Conservation (phyloP, 2,113 vertebrate species). For the Anguilla japonica region DNA sequence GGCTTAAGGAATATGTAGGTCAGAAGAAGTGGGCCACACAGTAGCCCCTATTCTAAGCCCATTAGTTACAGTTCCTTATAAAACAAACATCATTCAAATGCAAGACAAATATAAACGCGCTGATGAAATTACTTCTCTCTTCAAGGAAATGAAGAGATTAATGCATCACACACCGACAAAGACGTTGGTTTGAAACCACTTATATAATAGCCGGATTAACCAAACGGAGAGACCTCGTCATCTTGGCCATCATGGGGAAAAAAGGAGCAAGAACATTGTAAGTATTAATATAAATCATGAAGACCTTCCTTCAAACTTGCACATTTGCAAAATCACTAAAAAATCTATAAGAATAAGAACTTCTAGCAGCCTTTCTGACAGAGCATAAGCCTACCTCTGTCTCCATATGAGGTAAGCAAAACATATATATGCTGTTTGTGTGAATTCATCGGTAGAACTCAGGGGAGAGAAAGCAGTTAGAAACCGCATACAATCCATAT, state of each 20-base stretch:
- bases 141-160: background rate
- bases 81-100: background rate
- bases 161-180: background rate
- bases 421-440: no score
- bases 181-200: background rate
- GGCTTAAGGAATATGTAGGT: constrained; percentile 23
- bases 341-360: no score
- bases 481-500: no score
- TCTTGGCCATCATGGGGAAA: background rate
- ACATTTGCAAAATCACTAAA: no score
- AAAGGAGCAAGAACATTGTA: no score
- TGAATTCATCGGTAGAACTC: no score
- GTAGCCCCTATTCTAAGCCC: constrained; percentile 6
- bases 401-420: no score
- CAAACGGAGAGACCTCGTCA: background rate
- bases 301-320: no score
- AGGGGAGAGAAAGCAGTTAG: no score
- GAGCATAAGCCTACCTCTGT: no score
- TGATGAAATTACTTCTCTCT: background rate
- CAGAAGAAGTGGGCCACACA: constrained; percentile 32
- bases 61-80: constrained; percentile 8
- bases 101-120: background rate
- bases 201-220: background rate
- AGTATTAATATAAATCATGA: no score
- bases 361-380: no score